These are phyloP conservation scores for Aproaerema taeniolella DNA, from an alignment of 2,888 invertebrate genomes.

Conservation along the genomic window DNA sequence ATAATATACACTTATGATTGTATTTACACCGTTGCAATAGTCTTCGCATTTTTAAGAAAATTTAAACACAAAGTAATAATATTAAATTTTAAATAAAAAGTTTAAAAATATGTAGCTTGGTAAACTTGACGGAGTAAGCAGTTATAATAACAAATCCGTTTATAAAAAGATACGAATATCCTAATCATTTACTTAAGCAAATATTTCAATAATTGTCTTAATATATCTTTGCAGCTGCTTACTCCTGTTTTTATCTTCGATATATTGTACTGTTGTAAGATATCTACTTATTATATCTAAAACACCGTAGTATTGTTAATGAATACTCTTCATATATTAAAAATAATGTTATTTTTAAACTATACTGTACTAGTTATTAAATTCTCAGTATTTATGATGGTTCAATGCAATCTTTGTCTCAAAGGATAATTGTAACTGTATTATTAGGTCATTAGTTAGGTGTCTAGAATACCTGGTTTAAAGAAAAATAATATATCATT, in stretches of 20 bases:
- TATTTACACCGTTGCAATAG: slow-evolving; percentile 62
- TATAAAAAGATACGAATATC: too few species aligned
- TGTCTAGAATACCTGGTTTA: slow-evolving; percentile 41
- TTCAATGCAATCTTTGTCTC: slow-evolving; percentile 77
- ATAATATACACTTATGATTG: slow-evolving; percentile 49
- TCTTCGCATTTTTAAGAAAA: slow-evolving; percentile 51
- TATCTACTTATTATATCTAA: slow-evolving; percentile 55
- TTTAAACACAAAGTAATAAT: slow-evolving; percentile 23
- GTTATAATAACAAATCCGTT: slow-evolving; percentile 25
- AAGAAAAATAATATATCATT: slow-evolving; percentile 43
- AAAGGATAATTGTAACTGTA: slow-evolving; percentile 39
- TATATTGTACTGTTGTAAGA: slow-evolving; percentile 64
- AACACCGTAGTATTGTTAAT: slow-evolving; percentile 65
- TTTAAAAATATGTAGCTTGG: slow-evolving; percentile 55
- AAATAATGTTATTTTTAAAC: slow-evolving; percentile 46
- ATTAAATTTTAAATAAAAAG: slow-evolving; percentile 40
- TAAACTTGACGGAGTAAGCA: slow-evolving; percentile 61
- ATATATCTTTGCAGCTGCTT: slow-evolving; percentile 54
- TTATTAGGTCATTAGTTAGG: slow-evolving; percentile 51
- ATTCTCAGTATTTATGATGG: slow-evolving; percentile 59
- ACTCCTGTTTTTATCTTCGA: slow-evolving; percentile 63
- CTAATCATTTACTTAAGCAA: not conserved
- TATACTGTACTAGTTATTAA: slow-evolving; percentile 51
- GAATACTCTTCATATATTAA: slow-evolving; percentile 50
- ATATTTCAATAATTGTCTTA: not conserved